Evolutionary conservation across 2,888 invertebrate species (phyloP), one percentile per base, ranked within the genome.

Genomic region (Patella caerulea): DNA sequence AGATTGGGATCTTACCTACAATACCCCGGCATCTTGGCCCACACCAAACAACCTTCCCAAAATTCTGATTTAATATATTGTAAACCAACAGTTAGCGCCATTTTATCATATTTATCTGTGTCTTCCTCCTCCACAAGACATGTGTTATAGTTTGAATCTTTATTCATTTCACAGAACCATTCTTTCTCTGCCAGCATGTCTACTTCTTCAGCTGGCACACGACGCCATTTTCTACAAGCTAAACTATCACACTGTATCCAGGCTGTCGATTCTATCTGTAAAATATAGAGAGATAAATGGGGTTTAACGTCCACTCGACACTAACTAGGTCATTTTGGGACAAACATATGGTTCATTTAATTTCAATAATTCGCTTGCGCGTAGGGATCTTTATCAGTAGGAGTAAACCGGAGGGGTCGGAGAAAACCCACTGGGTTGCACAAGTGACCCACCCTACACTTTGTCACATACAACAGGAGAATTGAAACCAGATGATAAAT

Each of bases 221-320:
- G 83, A 19, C 90, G 79, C 90, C 90, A 90, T 80, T 90, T 90
- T 78, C 86, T 83, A 81, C 90, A 90, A 73, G 84, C 79, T 15
- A 85, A 81, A 70, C 86, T 86, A 73, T 90, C 90, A 83, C 90
- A 90, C 81, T 90, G 90, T 15, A 90, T 86, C 90, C 90, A 90
- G 0, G 86, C 84, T 73, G 81, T 83, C n/a, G 86, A 83, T 75
- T 84, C 79, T 9, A 88, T 75, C 88, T 88, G 71, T 17, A 75
- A 73, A 73, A 24, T 24, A 15, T n/a, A 65, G 2, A 65, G 24
- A 2, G 9, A 12, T 19, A 59, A n/a, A 3, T n/a, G n/a, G 11
- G 19, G 14, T 65, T 65, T 19, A n/a, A 5, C 19, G 59, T 14
- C 15, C 19, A 5, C n/a, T 5, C 5, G 19, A 59, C 59, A 59